Conservation (phyloP, 2,888 invertebrate species). For the Carabus problematicus region DNA sequence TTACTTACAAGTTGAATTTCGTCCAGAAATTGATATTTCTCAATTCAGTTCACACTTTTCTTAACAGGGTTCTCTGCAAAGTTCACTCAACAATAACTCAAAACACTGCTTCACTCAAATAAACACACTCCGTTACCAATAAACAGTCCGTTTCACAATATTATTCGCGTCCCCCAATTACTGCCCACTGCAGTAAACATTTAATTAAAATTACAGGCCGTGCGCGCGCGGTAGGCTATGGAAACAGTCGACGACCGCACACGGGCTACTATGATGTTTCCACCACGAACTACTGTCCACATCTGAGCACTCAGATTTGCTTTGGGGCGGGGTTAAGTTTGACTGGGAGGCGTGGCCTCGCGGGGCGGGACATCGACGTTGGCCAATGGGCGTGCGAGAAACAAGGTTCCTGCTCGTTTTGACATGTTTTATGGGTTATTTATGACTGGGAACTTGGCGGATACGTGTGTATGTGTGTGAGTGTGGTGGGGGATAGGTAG, state of each 20-base stretch:
- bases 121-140: not conserved
- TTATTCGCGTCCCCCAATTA: not conserved
- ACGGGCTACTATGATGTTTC: conserved; percentile 51
- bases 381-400: conserved; percentile 52
- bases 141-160: not conserved
- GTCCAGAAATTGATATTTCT: no score
- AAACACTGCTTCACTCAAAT: conserved; percentile 1
- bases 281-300: conserved; percentile 55
- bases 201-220: no score
- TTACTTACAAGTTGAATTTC: not conserved
- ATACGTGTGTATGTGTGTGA: no score
- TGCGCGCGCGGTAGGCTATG: conserved; percentile 17
- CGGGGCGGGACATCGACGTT: conserved; percentile 46
- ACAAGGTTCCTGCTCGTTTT: conserved; percentile 50
- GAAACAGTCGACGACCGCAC: conserved; percentile 22
- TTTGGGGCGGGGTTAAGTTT: conserved; percentile 53
- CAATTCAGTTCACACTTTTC: no score
- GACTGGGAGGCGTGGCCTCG: conserved; percentile 48
- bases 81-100: no score
- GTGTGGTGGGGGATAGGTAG: conserved; percentile 50
- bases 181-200: not conserved
- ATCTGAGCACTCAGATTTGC: conserved; percentile 53
- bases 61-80: no score
- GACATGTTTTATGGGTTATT: conserved; percentile 57
- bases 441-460: conserved; percentile 51